Evolutionary conservation across 1,140 invertebrate genomes (phyloP), one percentile per base, ranked within the genome.

Genomic region (Hydropsyche tenuis): DNA sequence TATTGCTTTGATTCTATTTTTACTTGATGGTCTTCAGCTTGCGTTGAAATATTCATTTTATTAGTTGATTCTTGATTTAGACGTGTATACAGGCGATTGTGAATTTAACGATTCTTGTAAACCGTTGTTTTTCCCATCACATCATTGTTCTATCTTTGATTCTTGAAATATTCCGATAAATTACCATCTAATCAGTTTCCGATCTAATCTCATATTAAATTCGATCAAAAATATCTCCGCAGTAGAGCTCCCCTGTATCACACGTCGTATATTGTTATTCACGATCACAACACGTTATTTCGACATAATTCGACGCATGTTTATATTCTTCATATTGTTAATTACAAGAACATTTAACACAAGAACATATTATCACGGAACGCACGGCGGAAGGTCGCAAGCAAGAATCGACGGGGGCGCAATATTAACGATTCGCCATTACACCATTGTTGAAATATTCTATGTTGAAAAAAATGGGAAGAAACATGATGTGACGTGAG

Each of bases 281-380:
- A 72, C 53, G 53, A 72, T 30, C 53, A 45, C 60, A 63, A 63
- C 69, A 63, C 69, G 53, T 72, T 72, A 72, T 72, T 62, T 63
- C 60, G 68, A 70, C 69, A 72, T 72, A 72, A 72, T 63, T 62
- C 60, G 60, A 63, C 69, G 27, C 53, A 63, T 72, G 60, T 63
- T 63, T 63, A 63, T 72, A 70, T 70, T 70, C 51, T 70, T 70
- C 68, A 70, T 70, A 70, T 70, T 68, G 65, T 68, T 70, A 70
- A 70, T 70, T 70, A 70, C 51, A 70, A 27, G 68, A 46, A 56
- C 68, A 46, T 70, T 70, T 56, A 70, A 70, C 51, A 56, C 46
- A 30, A 56, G 25, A 70, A 70, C 68, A 70, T 70, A 56, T 56
- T 48, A 48, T 46, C 68, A 70, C 48, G 48, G 27, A 46, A 45